A percentile compares a stretch with the other conserved stretches of the same genome.
phyloP scores from a whole-genome alignment of 2,797 vertebrate genomes.

The Lutjanus argentimaculatus region DNA sequence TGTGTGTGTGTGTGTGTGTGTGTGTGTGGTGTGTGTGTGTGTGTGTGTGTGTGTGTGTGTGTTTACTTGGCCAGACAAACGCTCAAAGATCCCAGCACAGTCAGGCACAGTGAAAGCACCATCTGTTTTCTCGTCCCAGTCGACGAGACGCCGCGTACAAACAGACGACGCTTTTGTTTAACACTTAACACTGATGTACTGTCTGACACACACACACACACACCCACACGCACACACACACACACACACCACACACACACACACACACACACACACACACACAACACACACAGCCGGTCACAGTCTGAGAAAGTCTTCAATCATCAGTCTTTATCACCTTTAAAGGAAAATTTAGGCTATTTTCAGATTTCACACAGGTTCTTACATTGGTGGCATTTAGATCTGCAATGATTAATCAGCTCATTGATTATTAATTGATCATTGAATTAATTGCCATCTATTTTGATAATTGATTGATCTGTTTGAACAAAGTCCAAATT shows the following conservation, averaged over 20 bases:
- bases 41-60: conserved; percentile 5
- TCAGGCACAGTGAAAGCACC: conserved; percentile 54
- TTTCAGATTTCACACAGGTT: no score
- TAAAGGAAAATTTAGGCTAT: neutral
- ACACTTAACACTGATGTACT: conserved; percentile 24
- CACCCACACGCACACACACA: neutral
- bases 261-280: neutral
- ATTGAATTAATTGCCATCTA: no score
- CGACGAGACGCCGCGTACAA: neutral
- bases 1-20: conserved; percentile 3
- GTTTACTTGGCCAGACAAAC: conserved; percentile 9
- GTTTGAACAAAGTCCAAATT: no score
- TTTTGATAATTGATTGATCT: no score
- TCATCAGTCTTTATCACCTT: neutral
- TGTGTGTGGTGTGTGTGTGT: conserved; percentile 7
- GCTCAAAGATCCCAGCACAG: conserved; percentile 43
- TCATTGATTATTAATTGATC: no score
- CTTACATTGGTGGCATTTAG: no score
- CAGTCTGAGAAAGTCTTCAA: no score
- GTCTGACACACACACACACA: neutral
- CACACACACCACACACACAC: neutral
- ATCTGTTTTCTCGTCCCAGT: conserved; percentile 39
- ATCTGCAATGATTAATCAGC: no score
- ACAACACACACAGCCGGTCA: neutral
- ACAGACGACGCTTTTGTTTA: conserved; percentile 31